These are phyloP conservation scores for Prionailurus bengalensis DNA, from an alignment of 2,113 vertebrate species.

Conservation along the genomic window DNA sequence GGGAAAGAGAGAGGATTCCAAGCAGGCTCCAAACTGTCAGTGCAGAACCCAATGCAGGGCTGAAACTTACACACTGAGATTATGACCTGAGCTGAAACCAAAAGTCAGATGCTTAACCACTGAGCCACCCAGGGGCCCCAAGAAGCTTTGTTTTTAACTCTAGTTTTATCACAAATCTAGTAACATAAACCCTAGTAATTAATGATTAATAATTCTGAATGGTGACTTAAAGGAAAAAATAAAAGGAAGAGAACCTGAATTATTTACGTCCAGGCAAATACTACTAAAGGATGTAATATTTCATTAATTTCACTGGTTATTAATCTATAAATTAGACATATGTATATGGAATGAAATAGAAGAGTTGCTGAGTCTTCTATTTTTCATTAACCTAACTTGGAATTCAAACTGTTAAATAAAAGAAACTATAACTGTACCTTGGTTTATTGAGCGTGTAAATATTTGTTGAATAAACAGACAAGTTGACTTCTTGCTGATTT, in stretches of 20 bases:
- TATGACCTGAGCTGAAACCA: no score
- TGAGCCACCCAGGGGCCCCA: neutral
- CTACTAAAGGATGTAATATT: neutral
- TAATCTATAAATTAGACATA: neutral
- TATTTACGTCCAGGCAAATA: neutral
- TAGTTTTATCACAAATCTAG: neutral
- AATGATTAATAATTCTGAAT: neutral
- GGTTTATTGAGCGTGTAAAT: constrained; percentile 28
- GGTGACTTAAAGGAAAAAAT: constrained; percentile 15
- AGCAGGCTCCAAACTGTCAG: no score
- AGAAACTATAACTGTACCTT: constrained; percentile 30
- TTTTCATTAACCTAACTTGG: constrained; percentile 15
- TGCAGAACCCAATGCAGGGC: no score
- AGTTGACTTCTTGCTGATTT: neutral
- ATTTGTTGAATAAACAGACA: constrained; percentile 16
- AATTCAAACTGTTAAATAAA: constrained; percentile 28
- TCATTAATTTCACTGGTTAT: neutral
- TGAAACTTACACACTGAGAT: no score
- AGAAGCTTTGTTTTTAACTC: neutral
- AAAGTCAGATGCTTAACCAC: no score
- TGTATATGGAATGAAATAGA: constrained; percentile 16
- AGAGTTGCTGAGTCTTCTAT: neutral
- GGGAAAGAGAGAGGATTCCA: no score
- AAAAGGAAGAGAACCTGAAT: neutral
- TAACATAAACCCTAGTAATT: constrained; percentile 20